Evolutionary conservation across 2,113 vertebrate genomes (phyloP).

Genomic region (Tiliqua scincoides): DNA sequence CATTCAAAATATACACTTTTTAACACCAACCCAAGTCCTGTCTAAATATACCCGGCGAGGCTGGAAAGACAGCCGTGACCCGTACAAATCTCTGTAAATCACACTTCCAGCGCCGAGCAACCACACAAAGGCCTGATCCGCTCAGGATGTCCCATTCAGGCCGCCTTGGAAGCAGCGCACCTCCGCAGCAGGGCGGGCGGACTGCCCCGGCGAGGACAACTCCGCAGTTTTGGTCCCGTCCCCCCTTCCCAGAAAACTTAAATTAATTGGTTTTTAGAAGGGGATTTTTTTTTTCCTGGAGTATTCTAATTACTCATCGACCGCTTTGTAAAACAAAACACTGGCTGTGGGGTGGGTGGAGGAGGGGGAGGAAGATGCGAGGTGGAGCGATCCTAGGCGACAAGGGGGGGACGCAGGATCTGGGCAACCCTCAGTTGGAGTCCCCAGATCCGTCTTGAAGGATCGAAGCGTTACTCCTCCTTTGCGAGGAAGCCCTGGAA

Average conservation of each 20-base stretch:
- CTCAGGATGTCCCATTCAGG: constrained; percentile 87
- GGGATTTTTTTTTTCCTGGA: neutral
- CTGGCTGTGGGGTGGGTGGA: neutral
- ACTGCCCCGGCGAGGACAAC: no score
- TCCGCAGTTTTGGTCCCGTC: constrained; percentile 41
- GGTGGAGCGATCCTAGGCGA: neutral
- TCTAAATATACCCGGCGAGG: constrained; percentile 92
- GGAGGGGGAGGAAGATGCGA: no score
- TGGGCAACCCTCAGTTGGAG: neutral
- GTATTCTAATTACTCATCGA: neutral
- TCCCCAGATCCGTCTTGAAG: no score
- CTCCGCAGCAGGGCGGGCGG: no score
- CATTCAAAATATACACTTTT: constrained; percentile 92
- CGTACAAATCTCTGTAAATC: constrained; percentile 92
- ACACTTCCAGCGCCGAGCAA: constrained; percentile 89
- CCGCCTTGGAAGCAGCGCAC: constrained; percentile 80
- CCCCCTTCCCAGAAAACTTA: no score
- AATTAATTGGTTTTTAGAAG: neutral
- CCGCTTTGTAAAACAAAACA: neutral
- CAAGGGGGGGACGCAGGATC: neutral
- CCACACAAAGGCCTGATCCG: constrained; percentile 80
- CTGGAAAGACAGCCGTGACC: constrained; percentile 85
- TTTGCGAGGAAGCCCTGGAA: neutral
- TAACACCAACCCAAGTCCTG: constrained; percentile 92
- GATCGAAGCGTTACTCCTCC: neutral